Base-by-base conservation (phyloP, 1,140 invertebrate species). In the Hylyphantes graminicola region DNA sequence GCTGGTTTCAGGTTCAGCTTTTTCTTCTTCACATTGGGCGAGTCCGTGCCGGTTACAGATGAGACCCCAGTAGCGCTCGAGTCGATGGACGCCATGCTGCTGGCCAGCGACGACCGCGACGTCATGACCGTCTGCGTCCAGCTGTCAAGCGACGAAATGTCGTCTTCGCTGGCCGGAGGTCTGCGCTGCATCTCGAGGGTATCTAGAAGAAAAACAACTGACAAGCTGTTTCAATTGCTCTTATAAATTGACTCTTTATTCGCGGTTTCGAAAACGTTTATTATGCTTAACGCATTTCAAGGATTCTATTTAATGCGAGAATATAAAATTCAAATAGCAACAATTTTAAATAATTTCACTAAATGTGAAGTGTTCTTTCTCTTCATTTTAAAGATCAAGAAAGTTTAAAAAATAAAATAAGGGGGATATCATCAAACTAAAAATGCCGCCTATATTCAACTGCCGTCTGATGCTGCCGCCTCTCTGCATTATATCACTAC, bases 101-200 rank as follows among this genome's bases (percentile, higher is more conserved):
- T 85, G 55, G 73, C 74, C 9, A 74, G 19, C 2, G 74, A 35
- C 0, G 82, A 76, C 10, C 73, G 63, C 35, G 59, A 61, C 1
- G 64, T 83, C 48, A 85, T 11, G 7, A 77, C 82, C 5, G 82
- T 67, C 55, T 73, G 82, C 0, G 82, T 51, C 82, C 82, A 85
- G 15, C 82, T 85, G 48, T 85, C 82, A 63, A 85, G 17, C 5
- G 82, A 85, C 4, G 82, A 85, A 50, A 85, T 12, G 19, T 85
- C 82, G 19, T 85, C 82, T 9, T 83, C 67, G 53, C 72, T 83
- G 48, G 73, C 72, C 5, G 68, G 10, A 8, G 70, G 63, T 17
- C 72, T 21, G 19, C 19, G 35, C 4, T 51, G 70, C 51, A 83
- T 63, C 50, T 83, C 72, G 12, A 83, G 64, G 5, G 6, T 67